Percentiles rank a stretch among this genome's conserved stretches.
phyloP scores from a whole-genome alignment of 1,140 invertebrate species.

The Drosophila serrata region DNA sequence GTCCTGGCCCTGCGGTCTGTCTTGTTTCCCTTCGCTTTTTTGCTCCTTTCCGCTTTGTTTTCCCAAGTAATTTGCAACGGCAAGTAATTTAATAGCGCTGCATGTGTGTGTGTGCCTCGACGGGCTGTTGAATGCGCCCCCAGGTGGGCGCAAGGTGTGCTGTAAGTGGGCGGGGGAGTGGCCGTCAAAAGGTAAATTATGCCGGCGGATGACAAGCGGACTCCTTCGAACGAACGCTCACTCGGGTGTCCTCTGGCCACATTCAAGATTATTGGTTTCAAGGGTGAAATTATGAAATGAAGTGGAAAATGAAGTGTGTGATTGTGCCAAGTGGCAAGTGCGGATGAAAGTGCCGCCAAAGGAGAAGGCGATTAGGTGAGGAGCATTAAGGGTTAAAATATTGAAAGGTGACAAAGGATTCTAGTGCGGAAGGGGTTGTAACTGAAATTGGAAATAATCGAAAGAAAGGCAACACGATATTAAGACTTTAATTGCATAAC shows the following conservation, averaged over 20 bases:
- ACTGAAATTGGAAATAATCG: not conserved
- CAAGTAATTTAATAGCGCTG: constrained; percentile 63
- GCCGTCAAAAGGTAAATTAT: constrained; percentile 51
- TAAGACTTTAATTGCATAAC: not conserved
- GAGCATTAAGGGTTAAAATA: constrained; percentile 7
- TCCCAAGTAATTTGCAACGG: constrained; percentile 61
- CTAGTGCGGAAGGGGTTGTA: not conserved
- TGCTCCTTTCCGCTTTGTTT: constrained; percentile 50
- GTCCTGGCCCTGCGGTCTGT: constrained; percentile 28
- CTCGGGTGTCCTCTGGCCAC: constrained; percentile 11
- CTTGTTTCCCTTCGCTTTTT: constrained; percentile 34
- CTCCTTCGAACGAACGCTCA: constrained; percentile 30
- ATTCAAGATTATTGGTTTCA: constrained; percentile 64
- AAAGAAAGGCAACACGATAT: not conserved
- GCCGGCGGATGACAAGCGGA: constrained; percentile 45
- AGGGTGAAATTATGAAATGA: constrained; percentile 66
- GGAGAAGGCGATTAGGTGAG: constrained; percentile 18
- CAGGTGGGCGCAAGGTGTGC: constrained; percentile 37
- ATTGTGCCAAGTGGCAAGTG: constrained; percentile 50
- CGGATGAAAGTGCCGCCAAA: constrained; percentile 20
- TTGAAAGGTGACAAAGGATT: not conserved
- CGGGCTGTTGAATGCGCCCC: constrained; percentile 53
- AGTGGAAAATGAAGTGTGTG: constrained; percentile 64
- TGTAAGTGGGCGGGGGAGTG: constrained; percentile 1
- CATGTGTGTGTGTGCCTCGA: constrained; percentile 20